Base-by-base conservation (phyloP, 2,888 invertebrate species). In the Copidosoma aretas region DNA sequence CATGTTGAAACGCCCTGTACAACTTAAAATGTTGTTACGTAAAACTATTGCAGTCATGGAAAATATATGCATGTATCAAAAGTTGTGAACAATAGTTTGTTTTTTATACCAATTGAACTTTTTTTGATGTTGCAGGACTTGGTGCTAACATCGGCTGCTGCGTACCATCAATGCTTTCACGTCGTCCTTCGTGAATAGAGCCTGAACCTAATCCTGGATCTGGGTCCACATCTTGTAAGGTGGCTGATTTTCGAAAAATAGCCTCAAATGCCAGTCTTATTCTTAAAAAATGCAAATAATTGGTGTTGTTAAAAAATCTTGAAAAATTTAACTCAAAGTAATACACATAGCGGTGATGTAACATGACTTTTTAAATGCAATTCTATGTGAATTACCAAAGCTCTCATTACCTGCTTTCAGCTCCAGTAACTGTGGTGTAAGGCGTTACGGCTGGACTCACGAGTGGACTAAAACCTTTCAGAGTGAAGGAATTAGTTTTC, bases 191-290 rank as follows among this genome's bases (percentile, higher is more conserved):
- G 24, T 72, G 63, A 3, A 79, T 75, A 52, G 76, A 75, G 15
- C 77, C 77, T 3, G 85, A 83, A 0, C 88, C 90, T 8, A 88
- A 84, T 74, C 88, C 88, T 1, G 86, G 84, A 74, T 91, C 90
- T 1, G 90, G 90, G 74, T 89, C 88, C 0, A 95, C 95, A 82
- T 95, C 95, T 78, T 94, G 93, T 12, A 95, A 86, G 19, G 94
- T 90, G 0, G 93, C 89, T 0, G 94, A 93, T 77, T 95, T 93
- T 80, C 93, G 91, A 84, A 95, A 95, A 75, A 96, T 95, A 0
- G 94, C 93, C 80, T 95, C 95, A 81, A 96, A 95, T 0, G 95
- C 95, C 22, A 93, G 89, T 10, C 95, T 88, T 78, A 95, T 92
- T 77, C 95, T 91, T 80, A n/a, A n/a, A n/a, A n/a, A n/a, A n/a